Evolutionary conservation across 2,888 invertebrate species (phyloP).

Genomic region (Conops quadrifasciatus): DNA sequence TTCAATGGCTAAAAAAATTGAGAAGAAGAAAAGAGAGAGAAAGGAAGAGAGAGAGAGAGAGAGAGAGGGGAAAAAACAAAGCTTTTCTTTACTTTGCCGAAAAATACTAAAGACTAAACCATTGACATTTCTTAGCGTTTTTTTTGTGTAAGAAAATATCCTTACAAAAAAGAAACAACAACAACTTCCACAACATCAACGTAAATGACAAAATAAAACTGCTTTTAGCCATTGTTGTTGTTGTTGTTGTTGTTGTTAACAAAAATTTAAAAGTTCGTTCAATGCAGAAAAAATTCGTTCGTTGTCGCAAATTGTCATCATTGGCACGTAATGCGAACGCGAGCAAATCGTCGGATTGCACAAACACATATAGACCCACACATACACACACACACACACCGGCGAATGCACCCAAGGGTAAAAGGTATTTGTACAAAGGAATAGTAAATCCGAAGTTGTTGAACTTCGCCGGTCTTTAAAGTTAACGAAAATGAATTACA

Average conservation of each 20-base stretch:
- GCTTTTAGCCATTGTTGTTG: no score
- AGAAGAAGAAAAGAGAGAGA: slow-evolving; percentile 18
- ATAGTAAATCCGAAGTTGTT: neutral
- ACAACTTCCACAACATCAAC: no score
- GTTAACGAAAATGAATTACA: slow-evolving; percentile 20
- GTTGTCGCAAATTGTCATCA: slow-evolving; percentile 27
- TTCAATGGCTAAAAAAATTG: neutral
- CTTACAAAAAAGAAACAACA: no score
- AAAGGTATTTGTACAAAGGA: no score
- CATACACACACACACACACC: no score
- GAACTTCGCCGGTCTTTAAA: slow-evolving; percentile 5
- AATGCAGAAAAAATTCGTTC: slow-evolving; percentile 6
- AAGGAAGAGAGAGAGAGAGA: slow-evolving; percentile 11
- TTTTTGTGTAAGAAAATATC: no score
- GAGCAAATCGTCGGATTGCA: slow-evolving; percentile 15
- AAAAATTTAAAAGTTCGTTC: slow-evolving; percentile 18
- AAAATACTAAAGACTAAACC: no score
- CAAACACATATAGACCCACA: no score
- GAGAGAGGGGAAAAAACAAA: slow-evolving; percentile 15
- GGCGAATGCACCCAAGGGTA: no score
- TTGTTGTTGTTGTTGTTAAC: slow-evolving; percentile 16
- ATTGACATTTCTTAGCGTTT: no score
- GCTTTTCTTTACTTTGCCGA: no score
- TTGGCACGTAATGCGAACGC: slow-evolving; percentile 35
- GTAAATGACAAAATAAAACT: no score